Evolutionary conservation across 2,797 vertebrate genomes (phyloP), one percentile per base, ranked within the genome.

Genomic region (Cyprinella venusta): DNA sequence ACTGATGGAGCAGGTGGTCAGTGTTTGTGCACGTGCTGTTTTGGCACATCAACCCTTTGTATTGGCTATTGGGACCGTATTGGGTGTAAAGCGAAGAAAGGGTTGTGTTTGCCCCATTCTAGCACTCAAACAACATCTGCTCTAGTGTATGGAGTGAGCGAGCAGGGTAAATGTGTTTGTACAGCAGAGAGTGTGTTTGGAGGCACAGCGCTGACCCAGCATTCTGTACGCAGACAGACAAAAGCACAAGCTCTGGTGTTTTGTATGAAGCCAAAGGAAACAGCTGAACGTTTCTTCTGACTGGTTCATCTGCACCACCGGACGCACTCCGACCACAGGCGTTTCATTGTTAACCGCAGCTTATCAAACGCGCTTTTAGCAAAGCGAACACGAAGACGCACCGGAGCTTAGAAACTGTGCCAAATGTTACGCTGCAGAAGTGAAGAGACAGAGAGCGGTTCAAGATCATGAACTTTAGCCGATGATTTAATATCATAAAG

Each of bases 191-290:
- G 85, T 82, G 81, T 21, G 69, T 90, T 89, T 89, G 80, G 90
- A 89, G 81, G 83, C 86, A 61, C 89, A 89, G 81, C 72, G 93
- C 93, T 93, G 93, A 93, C 88, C 79, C 89, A 89, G 93, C 95
- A 90, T 86, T 94, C 87, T n/a, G 8, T 87, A 84, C 38, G 19
- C 85, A 71, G 81, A 64, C 83, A 90, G 83, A 95, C 94, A 94
- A 94, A 92, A 85, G 90, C 63, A 84, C 85, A 86, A 93, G 91
- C 91, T 90, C 89, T 92, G 86, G 86, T 90, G 92, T 93, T 30
- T 90, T 91, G 87, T 81, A 81, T 81, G 79, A 85, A 82, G 83
- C 91, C 87, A 93, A 92, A 91, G 86, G 78, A 89, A 90, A 89
- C 79, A 87, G 89, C 89, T 89, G 83, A 92, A 85, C 88, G 65